Evolutionary conservation across 1,140 invertebrate species (phyloP), one percentile per base, ranked within the genome.

Genomic region (Atta colombica): DNA sequence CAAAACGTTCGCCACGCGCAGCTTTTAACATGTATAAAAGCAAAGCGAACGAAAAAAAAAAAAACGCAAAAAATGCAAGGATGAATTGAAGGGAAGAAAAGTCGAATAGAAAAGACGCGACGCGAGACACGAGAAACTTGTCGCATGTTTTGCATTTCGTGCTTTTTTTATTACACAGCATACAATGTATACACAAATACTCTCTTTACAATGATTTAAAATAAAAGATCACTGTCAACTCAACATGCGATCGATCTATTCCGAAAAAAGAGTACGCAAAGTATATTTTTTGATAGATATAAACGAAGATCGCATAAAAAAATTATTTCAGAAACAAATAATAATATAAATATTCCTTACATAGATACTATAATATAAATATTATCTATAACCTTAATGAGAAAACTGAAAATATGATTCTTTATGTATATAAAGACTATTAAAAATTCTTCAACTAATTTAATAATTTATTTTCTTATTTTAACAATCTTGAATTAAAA

Each of bases 1-100:
- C 53, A 71, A 71, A 84, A 72, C 72, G 45, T 77, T 31, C 65
- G 45, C 45, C 39, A 55, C 61, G 39, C 39, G 21, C 45, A 28
- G 85, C 77, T 90, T 89, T 90, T 90, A 90, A 39, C 63, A 49
- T 84, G n/a, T 82, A 35, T 35, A 72, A 60, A 72, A 82, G 66
- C 14, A 39, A 82, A 68, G 39, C 18, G 53, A 71, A 45, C 35
- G 39, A 35, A 28, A 28, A 72, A 78, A 72, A 72, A 78, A 80
- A 80, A 72, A 60, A 74, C 5, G 61, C 21, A 77, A 82, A 89
- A 82, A 89, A 65, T 68, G 39, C 14, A 14, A 14, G 14, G 16
- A 74, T 51, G 63, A 65, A 69, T 39, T 69, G 53, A 77, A 88
- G 72, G 63, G 55, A 39, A 45, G 6, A n/a, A 58, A 51, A 60